Percentiles rank a stretch among this genome's conserved stretches.
These are phyloP conservation scores for Pediacus dermestoides DNA, from an alignment of 2,888 invertebrate genomes.

Conservation along the genomic window DNA sequence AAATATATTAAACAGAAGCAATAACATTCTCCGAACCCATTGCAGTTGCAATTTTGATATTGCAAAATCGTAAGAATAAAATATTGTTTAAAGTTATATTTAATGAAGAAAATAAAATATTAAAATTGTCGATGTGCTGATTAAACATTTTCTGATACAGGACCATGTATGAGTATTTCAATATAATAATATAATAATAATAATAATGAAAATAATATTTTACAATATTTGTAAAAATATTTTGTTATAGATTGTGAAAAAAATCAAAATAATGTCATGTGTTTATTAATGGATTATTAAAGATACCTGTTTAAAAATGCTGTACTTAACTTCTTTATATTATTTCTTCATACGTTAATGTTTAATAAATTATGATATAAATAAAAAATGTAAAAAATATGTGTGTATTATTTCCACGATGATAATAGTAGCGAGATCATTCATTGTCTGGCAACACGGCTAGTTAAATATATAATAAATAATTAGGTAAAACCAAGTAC, in stretches of 20 bases:
- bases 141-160: constrained; percentile 17
- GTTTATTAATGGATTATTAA: constrained; percentile 19
- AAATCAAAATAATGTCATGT: constrained; percentile 26
- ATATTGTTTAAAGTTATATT: too few species aligned
- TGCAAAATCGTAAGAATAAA: neutral
- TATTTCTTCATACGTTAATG: constrained; percentile 26
- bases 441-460: too few species aligned
- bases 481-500: constrained; percentile 8
- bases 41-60: neutral
- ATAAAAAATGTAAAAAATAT: constrained; percentile 18
- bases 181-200: constrained; percentile 3
- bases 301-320: constrained; percentile 18
- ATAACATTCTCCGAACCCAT: constrained; percentile 5
- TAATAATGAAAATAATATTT: constrained; percentile 6
- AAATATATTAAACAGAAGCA: constrained; percentile 3
- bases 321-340: constrained; percentile 18
- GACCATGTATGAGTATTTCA: constrained; percentile 19
- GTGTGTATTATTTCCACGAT: constrained; percentile 1
- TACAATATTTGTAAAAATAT: constrained; percentile 12
- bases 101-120: too few species aligned
- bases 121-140: constrained; percentile 20
- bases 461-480: too few species aligned
- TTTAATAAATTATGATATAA: constrained; percentile 28
- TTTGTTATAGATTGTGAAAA: constrained; percentile 22
- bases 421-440: constrained; percentile 1